phyloP scores from a whole-genome alignment of 2,797 vertebrate genomes.

The Fratercula arctica region DNA sequence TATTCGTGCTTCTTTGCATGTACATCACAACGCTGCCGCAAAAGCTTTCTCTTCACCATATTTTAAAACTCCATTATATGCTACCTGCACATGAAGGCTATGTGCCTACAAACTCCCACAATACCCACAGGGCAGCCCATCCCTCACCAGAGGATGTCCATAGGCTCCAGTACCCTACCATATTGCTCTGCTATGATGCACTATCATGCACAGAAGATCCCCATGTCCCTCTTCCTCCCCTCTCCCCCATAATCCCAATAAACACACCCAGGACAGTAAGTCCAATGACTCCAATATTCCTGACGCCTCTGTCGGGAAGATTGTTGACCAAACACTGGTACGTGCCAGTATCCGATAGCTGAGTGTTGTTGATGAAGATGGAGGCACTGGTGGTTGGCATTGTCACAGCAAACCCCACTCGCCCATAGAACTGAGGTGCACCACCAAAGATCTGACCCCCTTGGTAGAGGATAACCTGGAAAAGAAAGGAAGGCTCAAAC shows the following conservation, averaged over 20 bases:
- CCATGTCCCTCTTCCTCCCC: neutral
- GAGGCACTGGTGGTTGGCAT: conserved; percentile 99
- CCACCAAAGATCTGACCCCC: conserved; percentile 94
- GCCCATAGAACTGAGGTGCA: conserved; percentile 90
- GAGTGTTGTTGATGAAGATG: conserved; percentile 99
- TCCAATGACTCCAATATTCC: conserved; percentile 95
- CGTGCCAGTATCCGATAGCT: conserved; percentile 96
- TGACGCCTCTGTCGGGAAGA: conserved; percentile 91
- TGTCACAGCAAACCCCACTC: conserved; percentile 93
- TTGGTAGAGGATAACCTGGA: conserved; percentile 97
- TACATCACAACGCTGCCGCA: neutral
- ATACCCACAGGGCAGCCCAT: neutral
- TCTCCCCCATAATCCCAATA: neutral
- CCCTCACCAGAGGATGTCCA: neutral
- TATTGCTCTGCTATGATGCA: neutral
- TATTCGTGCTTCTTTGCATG: neutral
- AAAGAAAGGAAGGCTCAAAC: conserved; percentile 61
- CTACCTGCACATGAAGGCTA: neutral
- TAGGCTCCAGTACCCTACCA: neutral
- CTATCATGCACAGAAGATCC: neutral
- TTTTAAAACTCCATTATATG: neutral
- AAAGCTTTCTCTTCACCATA: neutral
- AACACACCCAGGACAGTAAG: conserved; percentile 94
- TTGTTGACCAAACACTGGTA: conserved; percentile 99
- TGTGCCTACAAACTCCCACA: neutral